Evolutionary conservation across 2,113 vertebrate species (phyloP), one percentile per base, ranked within the genome.

Genomic region (Neolamprologus hecqui): DNA sequence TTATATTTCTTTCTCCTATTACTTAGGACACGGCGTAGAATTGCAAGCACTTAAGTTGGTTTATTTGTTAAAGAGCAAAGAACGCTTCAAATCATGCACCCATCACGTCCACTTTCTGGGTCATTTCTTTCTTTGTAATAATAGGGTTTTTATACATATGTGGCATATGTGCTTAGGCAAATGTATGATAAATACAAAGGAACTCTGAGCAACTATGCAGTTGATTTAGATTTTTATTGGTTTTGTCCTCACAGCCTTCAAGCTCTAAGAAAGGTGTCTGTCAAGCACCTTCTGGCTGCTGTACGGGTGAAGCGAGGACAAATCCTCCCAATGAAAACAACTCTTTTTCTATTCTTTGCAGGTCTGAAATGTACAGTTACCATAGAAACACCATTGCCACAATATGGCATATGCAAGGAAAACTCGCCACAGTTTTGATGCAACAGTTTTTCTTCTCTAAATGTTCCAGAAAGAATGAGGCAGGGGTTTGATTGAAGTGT

Each of bases 201-300:
- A 93, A 91, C 93, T 92, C 90, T 88, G 84, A 96, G 94, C 90
- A 95, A 96, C 96, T 97, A 97, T 97, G 96, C 96, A 97, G 96
- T 96, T 96, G 83, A 96, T 95, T 95, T 94, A 92, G 91, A 93
- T 95, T 94, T 93, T 91, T 95, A 94, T 92, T 86, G 93, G 93
- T 93, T 93, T 92, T 93, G 95, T 95, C 94, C 94, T 95, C 95
- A 93, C 90, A 95, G 95, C 95, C 95, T 96, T 96, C 90, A 90
- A 95, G 94, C 92, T 93, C 92, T 91, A 83, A 92, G 94, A 94
- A 93, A 94, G 94, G 95, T 95, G 96, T 94, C 92, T 94, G 92
- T 95, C 92, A 90, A 89, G 93, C 93, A 94, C 94, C 95, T 94
- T 94, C 93, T 91, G 93, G 88, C 92, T 95, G 93, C 92, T 94